Percentiles rank a stretch among this genome's conserved stretches.
These are phyloP conservation scores for Melanchra persicariae DNA, from an alignment of 2,888 invertebrate genomes.

Conservation along the genomic window DNA sequence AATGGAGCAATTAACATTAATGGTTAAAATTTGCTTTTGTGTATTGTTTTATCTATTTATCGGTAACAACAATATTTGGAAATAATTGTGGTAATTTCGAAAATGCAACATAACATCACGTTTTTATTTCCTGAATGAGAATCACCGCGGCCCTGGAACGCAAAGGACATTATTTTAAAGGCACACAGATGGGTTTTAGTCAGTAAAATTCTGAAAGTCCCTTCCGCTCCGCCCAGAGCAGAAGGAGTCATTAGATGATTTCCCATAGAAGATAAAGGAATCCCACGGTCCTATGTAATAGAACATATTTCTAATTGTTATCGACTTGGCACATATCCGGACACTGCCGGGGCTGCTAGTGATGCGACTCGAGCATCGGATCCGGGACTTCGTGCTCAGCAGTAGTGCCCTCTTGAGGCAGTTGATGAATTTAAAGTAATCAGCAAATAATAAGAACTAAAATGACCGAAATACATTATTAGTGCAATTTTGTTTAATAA, in stretches of 20 bases:
- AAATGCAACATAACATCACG: neutral
- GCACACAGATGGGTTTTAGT: too few relatives aligned
- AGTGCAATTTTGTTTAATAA: constrained; percentile 24
- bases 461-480: neutral
- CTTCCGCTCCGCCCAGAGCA: too few relatives aligned
- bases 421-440: neutral
- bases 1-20: constrained; percentile 20
- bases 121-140: neutral
- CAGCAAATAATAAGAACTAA: neutral
- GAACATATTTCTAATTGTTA: too few relatives aligned
- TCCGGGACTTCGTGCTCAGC: neutral
- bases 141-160: too few relatives aligned
- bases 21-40: neutral
- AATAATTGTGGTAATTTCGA: neutral
- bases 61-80: neutral
- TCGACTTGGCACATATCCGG: too few relatives aligned
- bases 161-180: too few relatives aligned
- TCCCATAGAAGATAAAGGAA: too few relatives aligned
- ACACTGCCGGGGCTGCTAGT: too few relatives aligned
- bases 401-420: neutral
- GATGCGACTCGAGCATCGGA: neutral
- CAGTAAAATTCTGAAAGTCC: too few relatives aligned
- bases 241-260: too few relatives aligned
- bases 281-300: too few relatives aligned
- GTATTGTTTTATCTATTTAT: neutral